Evolutionary conservation across 2,797 vertebrate genomes (phyloP).

Genomic region (Notoglanidium macrostoma): DNA sequence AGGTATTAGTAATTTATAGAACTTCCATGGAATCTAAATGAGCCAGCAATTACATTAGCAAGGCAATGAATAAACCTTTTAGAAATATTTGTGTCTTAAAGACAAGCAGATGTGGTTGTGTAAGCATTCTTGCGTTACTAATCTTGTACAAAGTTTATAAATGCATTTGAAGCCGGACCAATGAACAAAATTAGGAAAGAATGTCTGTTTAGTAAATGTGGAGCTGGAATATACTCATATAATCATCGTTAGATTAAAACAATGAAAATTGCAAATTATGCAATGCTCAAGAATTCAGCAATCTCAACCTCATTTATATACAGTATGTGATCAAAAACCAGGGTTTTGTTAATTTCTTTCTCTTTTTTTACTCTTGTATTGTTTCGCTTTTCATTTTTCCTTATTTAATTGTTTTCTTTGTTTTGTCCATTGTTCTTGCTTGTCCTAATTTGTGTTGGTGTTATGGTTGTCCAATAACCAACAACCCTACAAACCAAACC

Average conservation of each 20-base stretch:
- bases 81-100: constrained; percentile 17
- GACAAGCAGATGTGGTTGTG: constrained; percentile 11
- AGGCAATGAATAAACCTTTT: constrained; percentile 6
- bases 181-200: constrained; percentile 29
- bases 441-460: not conserved
- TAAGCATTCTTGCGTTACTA: not conserved
- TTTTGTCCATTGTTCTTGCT: not conserved
- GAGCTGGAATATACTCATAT: not conserved
- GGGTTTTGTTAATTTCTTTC: not conserved
- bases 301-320: not conserved
- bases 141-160: constrained; percentile 22
- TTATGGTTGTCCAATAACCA: constrained; percentile 5
- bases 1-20: not conserved
- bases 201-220: constrained; percentile 17
- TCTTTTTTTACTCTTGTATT: not conserved
- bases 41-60: constrained; percentile 10
- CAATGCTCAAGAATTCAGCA: not conserved
- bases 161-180: constrained; percentile 20
- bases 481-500: not conserved
- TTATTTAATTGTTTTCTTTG: not conserved
- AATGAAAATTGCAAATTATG: not conserved
- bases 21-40: not conserved
- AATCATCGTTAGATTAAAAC: constrained; percentile 7
- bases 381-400: not conserved
- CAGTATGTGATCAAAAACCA: not conserved